Evolutionary conservation across 2,113 vertebrate species (phyloP), one percentile per base, ranked within the genome.

Genomic region (Cyprinus carpio): DNA sequence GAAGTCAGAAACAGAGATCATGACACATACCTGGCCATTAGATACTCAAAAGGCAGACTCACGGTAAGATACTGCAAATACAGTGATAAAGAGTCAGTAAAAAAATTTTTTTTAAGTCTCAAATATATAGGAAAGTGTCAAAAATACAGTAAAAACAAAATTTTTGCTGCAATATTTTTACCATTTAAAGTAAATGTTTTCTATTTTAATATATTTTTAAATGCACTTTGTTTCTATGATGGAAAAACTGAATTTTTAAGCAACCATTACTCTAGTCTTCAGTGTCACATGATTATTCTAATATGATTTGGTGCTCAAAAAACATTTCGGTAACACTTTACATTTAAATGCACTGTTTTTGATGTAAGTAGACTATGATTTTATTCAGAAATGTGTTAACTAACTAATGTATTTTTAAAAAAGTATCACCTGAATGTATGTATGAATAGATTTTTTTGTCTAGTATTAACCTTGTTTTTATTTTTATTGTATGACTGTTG

Each of bases 11-110:
- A 99, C 95, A 93, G 94, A 58, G 96, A 98, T 37, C 96, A 97
- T 0, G 98, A 99, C 91, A 99, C 98, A 0, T 99, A 98, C 92
- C 93, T 99, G 85, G 98, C 98, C n/a, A 81, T 99, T 25, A 97
- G 98, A 82, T 99, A 99, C 91, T 99, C 98, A 77, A 95, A 94
- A n/a, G 96, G 96, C 25, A 93, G 98, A 11, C 95, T 99, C 87
- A 99, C 98, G 76, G 98, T 99, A 92, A 91, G 96, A 81, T 18
- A 74, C 15, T 69, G 8, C 9, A 37, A 37, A 37, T 37, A 16
- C 25, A 2, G 29, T 69, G 4, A 69, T 69, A 69, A 69, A 69
- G 16, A 23, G 40, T 40, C 40, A 40, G 40, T 40, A 40, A 8
- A 8, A 23, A n/a, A n/a, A n/a, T n/a, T 58, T 3, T 58, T n/a